Conservation (phyloP, 1,140 invertebrate species). For the Lepidurus arcticus region DNA sequence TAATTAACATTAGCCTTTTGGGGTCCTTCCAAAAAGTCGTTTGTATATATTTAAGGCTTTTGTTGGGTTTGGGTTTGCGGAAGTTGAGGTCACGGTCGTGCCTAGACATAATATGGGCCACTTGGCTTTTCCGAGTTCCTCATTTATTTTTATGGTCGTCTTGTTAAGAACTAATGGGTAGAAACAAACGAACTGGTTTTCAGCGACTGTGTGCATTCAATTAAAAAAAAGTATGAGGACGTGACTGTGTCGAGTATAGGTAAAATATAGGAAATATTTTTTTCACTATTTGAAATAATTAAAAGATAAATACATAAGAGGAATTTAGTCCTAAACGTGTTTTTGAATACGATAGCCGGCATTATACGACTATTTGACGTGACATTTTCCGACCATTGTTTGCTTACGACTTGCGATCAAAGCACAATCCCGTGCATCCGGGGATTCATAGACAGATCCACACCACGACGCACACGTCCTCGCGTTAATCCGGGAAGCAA, state of each 20-base stretch:
- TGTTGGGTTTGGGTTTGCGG: background rate
- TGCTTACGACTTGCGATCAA: background rate
- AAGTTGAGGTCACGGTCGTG: background rate
- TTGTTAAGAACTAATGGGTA: background rate
- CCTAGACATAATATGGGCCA: background rate
- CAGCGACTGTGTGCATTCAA: background rate
- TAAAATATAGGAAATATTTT: background rate
- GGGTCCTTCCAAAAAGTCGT: no score
- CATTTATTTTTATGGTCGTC: background rate
- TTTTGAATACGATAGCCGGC: background rate
- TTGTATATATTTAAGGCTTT: background rate
- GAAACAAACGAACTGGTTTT: background rate
- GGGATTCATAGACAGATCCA: background rate
- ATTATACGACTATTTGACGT: background rate
- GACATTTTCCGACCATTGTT: conserved; percentile 13
- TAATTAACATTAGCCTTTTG: background rate
- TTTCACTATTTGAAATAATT: background rate
- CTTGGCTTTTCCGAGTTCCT: background rate
- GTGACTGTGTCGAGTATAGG: background rate
- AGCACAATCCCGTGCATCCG: background rate
- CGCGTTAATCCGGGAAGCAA: background rate
- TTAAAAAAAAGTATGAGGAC: background rate
- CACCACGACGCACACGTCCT: background rate
- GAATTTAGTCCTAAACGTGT: background rate
- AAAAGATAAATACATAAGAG: no score